phyloP scores from a whole-genome alignment of 2,113 vertebrate genomes.

The Trichomycterus rosablanca region DNA sequence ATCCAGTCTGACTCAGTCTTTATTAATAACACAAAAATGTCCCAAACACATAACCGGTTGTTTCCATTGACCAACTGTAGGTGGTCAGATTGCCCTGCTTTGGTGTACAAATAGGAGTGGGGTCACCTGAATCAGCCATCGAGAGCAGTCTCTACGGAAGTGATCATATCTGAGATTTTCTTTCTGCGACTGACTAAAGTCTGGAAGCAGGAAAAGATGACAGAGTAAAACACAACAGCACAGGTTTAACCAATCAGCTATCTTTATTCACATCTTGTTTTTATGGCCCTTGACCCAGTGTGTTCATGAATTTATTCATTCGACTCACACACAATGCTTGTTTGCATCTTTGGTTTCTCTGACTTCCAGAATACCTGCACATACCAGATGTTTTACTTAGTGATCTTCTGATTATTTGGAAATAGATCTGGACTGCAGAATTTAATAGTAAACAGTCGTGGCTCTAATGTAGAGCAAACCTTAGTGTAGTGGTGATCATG shows the following conservation, averaged over 20 bases:
- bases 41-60: slow-evolving; percentile 29
- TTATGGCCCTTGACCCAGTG: slow-evolving; percentile 47
- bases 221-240: slow-evolving; percentile 58
- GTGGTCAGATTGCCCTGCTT: slow-evolving; percentile 13
- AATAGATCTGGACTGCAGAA: not conserved
- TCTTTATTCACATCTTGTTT: slow-evolving; percentile 59
- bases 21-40: slow-evolving; percentile 12
- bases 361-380: not conserved
- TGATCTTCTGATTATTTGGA: not conserved
- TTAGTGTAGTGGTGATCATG: too few relatives aligned
- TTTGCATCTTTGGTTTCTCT: slow-evolving; percentile 8
- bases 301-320: slow-evolving; percentile 53
- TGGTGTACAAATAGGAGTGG: slow-evolving; percentile 4
- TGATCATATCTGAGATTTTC: slow-evolving; percentile 70
- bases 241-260: slow-evolving; percentile 65
- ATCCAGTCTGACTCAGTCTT: too few relatives aligned
- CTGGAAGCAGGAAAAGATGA: slow-evolving; percentile 63
- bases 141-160: slow-evolving; percentile 58
- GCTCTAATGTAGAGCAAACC: too few relatives aligned
- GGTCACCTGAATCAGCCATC: slow-evolving; percentile 63
- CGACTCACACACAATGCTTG: slow-evolving; percentile 13
- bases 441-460: not conserved
- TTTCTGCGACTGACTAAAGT: slow-evolving; percentile 68
- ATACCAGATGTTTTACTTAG: not conserved
- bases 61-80: slow-evolving; percentile 28